phyloP scores from a whole-genome alignment of 1,140 invertebrate species.

The Maniola jurtina region DNA sequence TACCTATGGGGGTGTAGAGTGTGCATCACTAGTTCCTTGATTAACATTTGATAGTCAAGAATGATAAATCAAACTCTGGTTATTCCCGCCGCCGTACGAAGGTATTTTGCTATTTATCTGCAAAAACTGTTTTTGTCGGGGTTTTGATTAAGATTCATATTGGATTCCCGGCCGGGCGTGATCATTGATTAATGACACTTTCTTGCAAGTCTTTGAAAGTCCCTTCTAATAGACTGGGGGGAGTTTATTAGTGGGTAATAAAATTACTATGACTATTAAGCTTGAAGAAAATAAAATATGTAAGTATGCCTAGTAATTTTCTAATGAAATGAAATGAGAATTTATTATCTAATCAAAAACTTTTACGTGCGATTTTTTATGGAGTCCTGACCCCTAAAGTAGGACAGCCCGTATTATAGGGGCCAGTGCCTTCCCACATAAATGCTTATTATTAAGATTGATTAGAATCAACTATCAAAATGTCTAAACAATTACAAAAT shows the following conservation, averaged over 20 bases:
- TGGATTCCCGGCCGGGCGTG: constrained; percentile 39
- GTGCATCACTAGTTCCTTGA: constrained; percentile 46
- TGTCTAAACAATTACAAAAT: too few relatives aligned
- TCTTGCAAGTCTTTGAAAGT: constrained; percentile 38
- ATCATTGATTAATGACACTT: constrained; percentile 61
- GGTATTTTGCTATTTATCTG: constrained; percentile 45
- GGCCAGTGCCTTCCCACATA: too few relatives aligned
- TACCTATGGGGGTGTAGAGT: not conserved
- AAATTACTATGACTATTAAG: not conserved
- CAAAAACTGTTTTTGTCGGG: constrained; percentile 46
- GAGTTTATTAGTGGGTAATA: not conserved
- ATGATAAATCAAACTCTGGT: constrained; percentile 58
- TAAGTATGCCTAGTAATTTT: not conserved
- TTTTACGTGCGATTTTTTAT: too few relatives aligned
- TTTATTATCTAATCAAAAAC: too few relatives aligned
- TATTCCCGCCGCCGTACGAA: constrained; percentile 25
- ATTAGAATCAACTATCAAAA: too few relatives aligned
- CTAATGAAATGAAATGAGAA: too few relatives aligned
- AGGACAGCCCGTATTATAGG: too few relatives aligned
- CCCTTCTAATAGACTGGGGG: constrained; percentile 16
- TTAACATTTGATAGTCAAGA: constrained; percentile 56
- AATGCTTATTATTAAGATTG: too few relatives aligned
- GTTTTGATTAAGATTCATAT: constrained; percentile 53
- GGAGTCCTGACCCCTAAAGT: too few relatives aligned
- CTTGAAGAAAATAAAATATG: not conserved